Base-by-base conservation (phyloP, 2,888 invertebrate species). In the Chrysotoxum bicinctum region DNA sequence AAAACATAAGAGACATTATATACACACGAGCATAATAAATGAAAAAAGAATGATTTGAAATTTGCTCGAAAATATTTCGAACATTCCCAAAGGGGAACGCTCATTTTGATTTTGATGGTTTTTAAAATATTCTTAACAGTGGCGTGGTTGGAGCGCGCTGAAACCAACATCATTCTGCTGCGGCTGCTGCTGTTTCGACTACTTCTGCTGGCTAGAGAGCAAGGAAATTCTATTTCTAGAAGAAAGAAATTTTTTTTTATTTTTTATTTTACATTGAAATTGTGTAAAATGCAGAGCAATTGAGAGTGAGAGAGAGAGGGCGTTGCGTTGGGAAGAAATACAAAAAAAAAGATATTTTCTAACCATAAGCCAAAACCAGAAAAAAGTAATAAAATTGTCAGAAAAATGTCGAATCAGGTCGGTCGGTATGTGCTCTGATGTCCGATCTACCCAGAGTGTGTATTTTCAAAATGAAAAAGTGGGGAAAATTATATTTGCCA, bases 191-290 rank as follows among this genome's bases (percentile, higher is more conserved):
- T 77, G 56, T 76, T 69, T 45, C 26, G 23, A 2, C 16, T 30
- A 16, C 7, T 40, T 40, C 43, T 26, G 10, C 30, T 43, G 43
- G 30, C 45, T 45, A 21, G 76, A 77, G 76, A 80, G 77, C 76
- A 85, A 73, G 77, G 73, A 77, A 81, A 73, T 77, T 85, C 85
- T 85, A 85, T 85, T 85, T 85, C 81, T 69, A 85, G 85, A 80
- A 69, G 32, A 76, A 56, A 62, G 60, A n/a, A n/a, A n/a, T n/a
- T n/a, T n/a, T n/a, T n/a, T n/a, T n/a, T 75, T 70, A 64, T 84
- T 62, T 16, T 45, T 16, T 16, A 0, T 54, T 35, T 58, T 58
- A 77, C 84, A 75, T 60, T 58, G 48, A 64, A 66, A 60, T 76
- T 72, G 66, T 72, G 66, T 76, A 68, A 79, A 48, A 62, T 72